phyloP scores from a whole-genome alignment of 2,113 vertebrate species.

The Ranitomeya imitator region DNA sequence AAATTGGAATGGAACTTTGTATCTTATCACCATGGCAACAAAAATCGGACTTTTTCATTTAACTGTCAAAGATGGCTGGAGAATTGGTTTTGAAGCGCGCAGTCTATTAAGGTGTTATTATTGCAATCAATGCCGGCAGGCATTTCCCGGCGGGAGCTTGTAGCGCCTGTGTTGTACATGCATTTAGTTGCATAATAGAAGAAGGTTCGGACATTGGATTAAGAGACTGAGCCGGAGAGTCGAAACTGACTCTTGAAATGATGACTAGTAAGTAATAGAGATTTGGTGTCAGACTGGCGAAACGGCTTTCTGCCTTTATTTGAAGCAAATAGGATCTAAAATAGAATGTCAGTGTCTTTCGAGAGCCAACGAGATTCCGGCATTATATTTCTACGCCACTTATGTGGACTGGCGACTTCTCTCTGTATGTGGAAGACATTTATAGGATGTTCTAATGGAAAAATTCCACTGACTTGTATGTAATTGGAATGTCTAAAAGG shows the following conservation, averaged over 20 bases:
- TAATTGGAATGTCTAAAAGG: too few species aligned
- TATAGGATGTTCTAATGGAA: not conserved
- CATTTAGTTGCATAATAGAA: constrained; percentile 41
- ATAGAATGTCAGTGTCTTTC: not conserved
- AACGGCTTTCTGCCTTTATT: not conserved
- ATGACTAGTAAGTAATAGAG: not conserved
- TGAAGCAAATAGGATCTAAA: not conserved
- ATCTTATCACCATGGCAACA: constrained; percentile 38
- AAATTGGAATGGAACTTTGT: constrained; percentile 12
- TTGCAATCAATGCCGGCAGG: constrained; percentile 35
- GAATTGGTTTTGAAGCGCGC: constrained; percentile 13
- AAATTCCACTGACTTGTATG: too few species aligned
- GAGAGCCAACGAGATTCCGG: not conserved
- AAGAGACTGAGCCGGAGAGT: constrained; percentile 27
- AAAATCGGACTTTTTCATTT: constrained; percentile 34
- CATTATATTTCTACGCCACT: not conserved
- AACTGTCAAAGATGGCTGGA: constrained; percentile 35
- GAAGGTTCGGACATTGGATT: constrained; percentile 27
- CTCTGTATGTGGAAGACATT: not conserved
- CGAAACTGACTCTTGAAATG: constrained; percentile 14
- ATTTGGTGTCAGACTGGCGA: not conserved
- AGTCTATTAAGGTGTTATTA: constrained; percentile 46
- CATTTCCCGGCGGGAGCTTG: constrained; percentile 17
- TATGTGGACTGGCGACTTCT: not conserved
- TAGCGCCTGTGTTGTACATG: constrained; percentile 25